phyloP scores from a whole-genome alignment of 2,888 invertebrate genomes.

The Leucophora obtusa region DNA sequence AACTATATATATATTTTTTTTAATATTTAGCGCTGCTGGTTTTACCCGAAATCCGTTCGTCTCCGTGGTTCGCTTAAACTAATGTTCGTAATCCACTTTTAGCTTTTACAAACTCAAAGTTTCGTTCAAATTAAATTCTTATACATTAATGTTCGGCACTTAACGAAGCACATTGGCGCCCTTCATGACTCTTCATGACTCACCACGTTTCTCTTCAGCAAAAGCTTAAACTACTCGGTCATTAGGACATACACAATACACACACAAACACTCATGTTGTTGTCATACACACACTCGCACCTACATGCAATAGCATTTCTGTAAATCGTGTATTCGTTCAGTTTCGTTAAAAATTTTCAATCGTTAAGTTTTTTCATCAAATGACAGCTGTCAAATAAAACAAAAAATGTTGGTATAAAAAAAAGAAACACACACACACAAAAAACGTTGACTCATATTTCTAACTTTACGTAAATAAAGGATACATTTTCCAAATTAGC shows the following conservation, averaged over 20 bases:
- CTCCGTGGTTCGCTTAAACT: constrained; percentile 79
- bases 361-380: constrained; percentile 26
- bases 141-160: constrained; percentile 24
- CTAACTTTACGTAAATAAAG: constrained; percentile 17
- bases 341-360: constrained; percentile 18
- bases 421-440: background rate
- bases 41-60: constrained; percentile 79
- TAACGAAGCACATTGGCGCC: constrained; percentile 60
- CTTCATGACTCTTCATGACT: constrained; percentile 52
- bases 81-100: constrained; percentile 75
- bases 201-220: constrained; percentile 2
- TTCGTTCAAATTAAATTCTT: constrained; percentile 72
- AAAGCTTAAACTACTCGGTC: constrained; percentile 34
- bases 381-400: constrained; percentile 41
- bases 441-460: constrained; percentile 57
- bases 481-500: constrained; percentile 26
- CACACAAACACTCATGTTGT: background rate
- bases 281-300: background rate
- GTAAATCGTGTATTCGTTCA: constrained; percentile 19
- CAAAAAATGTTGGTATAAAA: constrained; percentile 1
- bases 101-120: constrained; percentile 72
- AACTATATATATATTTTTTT: constrained; percentile 37
- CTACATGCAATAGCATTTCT: background rate
- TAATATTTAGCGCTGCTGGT: constrained; percentile 60
- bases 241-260: constrained; percentile 43